Evolutionary conservation across 2,888 invertebrate genomes (phyloP), one percentile per base, ranked within the genome.

Genomic region (Lydus trimaculatus): DNA sequence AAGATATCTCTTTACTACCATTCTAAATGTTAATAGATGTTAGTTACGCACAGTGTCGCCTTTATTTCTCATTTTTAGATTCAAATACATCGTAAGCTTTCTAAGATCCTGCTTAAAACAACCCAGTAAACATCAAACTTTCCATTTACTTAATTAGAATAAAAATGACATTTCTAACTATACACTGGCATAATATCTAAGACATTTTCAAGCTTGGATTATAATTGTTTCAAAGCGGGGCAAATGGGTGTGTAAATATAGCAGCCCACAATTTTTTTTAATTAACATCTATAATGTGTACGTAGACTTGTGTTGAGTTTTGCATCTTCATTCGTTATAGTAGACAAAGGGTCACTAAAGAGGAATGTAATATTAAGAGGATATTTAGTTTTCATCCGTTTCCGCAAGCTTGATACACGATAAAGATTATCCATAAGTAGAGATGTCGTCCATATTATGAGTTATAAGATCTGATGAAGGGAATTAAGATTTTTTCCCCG

Each of bases 401-500:
- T 67, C 70, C 72, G 70, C 72, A 65, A 72, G 70, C 69, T 69
- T 74, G 74, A 75, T 71, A 69, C 71, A 65, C 72, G 75, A 73
- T 77, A 73, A 75, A 77, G 78, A 78, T 78, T 76, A 77, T 71
- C 72, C 48, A 20, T 48, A 70, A 61, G 67, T 67, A 63, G 72
- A 75, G 68, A 75, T 76, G 75, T 77, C 77, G 13, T 67, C 71
- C 63, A 67, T 36, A 74, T 73, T 75, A 76, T 75, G 74, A 79
- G 73, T 76, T 76, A 79, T 75, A 75, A 72, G 68, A 74, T 76
- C 73, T 72, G 73, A 71, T 72, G 70, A 64, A 72, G 63, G 69
- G 75, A 77, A 77, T 79, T 77, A 77, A 76, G 75, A 76, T 76
- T 76, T 76, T 76, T 73, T 73, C 74, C n/a, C 69, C 69, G 67